These are phyloP conservation scores for Cephalophus harveyi DNA, from an alignment of 2,113 vertebrate species.

Conservation along the genomic window DNA sequence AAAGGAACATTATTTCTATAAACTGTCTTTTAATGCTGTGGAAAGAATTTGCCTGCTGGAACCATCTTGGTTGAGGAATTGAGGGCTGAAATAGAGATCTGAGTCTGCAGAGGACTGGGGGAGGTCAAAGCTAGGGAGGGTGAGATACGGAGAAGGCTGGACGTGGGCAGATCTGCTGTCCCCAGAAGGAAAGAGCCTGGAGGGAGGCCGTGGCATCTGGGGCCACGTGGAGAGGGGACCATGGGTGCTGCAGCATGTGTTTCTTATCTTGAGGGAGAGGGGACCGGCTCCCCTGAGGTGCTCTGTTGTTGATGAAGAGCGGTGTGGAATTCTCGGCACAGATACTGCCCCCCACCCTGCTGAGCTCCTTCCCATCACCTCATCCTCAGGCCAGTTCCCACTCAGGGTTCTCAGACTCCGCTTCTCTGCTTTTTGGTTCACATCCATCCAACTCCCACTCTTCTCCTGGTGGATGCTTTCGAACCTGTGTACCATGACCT, in stretches of 20 bases:
- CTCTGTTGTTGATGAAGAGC: not conserved
- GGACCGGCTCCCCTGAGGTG: rapidly evolving
- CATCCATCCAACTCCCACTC: rapidly evolving
- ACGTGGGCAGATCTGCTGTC: rapidly evolving
- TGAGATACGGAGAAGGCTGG: not conserved
- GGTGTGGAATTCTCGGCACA: too few relatives aligned
- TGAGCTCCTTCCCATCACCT: not conserved
- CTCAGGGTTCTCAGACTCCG: rapidly evolving
- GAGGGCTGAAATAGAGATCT: not conserved
- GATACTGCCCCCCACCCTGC: not conserved
- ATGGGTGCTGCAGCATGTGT: rapidly evolving
- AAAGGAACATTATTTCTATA: conserved; percentile 60
- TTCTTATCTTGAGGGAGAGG: not conserved
- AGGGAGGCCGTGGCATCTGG: rapidly evolving
- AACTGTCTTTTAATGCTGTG: conserved; percentile 60
- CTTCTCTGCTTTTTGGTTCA: not conserved
- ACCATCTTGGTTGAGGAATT: not conserved
- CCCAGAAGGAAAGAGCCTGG: not conserved
- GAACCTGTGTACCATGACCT: rapidly evolving
- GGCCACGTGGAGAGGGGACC: not conserved
- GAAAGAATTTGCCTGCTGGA: conserved; percentile 47
- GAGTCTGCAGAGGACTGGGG: not conserved
- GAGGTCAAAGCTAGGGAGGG: not conserved
- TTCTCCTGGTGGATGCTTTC: not conserved
- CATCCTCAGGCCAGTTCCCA: not conserved